Percentiles rank a stretch among this genome's conserved stretches.
Evolutionary conservation across 2,888 invertebrate genomes (phyloP).

Genomic region (Mantis religiosa): DNA sequence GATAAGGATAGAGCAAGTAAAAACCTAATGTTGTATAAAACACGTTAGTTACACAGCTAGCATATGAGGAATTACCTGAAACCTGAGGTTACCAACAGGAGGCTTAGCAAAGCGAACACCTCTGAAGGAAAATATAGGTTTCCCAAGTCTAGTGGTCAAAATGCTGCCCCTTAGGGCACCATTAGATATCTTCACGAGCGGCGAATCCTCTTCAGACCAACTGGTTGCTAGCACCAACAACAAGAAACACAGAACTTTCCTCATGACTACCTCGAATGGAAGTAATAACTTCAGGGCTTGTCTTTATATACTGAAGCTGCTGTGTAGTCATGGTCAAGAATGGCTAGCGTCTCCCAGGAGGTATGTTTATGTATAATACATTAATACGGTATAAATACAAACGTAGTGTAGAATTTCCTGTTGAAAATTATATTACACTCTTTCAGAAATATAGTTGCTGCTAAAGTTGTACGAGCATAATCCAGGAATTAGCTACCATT

Average conservation of each 20-base stretch:
- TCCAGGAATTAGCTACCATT: too few relatives aligned
- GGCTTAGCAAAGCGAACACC: not conserved
- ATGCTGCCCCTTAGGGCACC: not conserved
- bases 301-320: not conserved
- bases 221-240: not conserved
- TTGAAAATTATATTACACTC: too few relatives aligned
- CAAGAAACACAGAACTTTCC: not conserved
- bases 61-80: not conserved
- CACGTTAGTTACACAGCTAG: not conserved
- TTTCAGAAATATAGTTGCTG: too few relatives aligned
- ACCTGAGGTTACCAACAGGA: not conserved
- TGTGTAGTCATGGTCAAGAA: not conserved
- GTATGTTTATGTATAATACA: too few relatives aligned
- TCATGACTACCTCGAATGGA: not conserved
- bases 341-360: not conserved
- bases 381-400: too few relatives aligned
- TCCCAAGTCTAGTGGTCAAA: not conserved
- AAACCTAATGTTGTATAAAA: too few relatives aligned
- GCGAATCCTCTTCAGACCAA: not conserved
- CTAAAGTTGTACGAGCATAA: too few relatives aligned
- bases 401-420: too few relatives aligned
- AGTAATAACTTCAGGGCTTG: not conserved
- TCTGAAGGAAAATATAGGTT: not conserved
- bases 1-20: too few relatives aligned
- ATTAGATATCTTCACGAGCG: not conserved